Base-by-base conservation (phyloP, 2,797 vertebrate genomes). In the Falco concolor region DNA sequence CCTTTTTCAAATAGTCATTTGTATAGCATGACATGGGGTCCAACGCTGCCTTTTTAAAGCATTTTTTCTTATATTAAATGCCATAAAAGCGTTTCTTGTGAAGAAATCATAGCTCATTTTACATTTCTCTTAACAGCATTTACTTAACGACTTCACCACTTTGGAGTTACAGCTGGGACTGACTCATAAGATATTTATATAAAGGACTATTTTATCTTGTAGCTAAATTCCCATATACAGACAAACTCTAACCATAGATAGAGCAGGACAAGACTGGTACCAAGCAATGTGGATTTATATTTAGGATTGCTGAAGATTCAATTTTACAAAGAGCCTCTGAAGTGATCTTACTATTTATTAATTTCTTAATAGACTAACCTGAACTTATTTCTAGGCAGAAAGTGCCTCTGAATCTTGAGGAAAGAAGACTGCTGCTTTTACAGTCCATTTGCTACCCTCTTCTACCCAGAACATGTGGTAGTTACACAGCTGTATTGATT, bases 131-230 rank as follows among this genome's bases (percentile, higher is more conserved):
- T 96, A 96, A 92, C 93, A 95, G 96, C 93, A 72, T 94, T 95
- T 94, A 93, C 80, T 97, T 90, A 93, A 94, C 91, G 13, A 95
- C 88, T 96, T 95, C 93, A 95, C 84, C 93, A 87, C 92, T 97
- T 95, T 10, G 30, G 78, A 96, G 92, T 87, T 97, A 95, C 96
- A 96, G 94, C 93, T 97, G 96, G 95, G 91, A 96, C 96, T 97
- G 96, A 97, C 96, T 97, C 96, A 97, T 97, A 93, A 95, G 96
- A 95, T 97, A 97, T 97, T 96, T 97, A 97, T 97, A 94, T 95
- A 95, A 95, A 96, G 86, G 53, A 94, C 90, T 94, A 72, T 96
- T 97, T 97, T 96, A 94, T 96, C 95, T 94, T 92, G 95, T 92
- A 96, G 90, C 93, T 96, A 45, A 94, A 96, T 96, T 96, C 88